Evolutionary conservation across 2,888 invertebrate genomes (phyloP), one percentile per base, ranked within the genome.

Genomic region (Tachina lurida): DNA sequence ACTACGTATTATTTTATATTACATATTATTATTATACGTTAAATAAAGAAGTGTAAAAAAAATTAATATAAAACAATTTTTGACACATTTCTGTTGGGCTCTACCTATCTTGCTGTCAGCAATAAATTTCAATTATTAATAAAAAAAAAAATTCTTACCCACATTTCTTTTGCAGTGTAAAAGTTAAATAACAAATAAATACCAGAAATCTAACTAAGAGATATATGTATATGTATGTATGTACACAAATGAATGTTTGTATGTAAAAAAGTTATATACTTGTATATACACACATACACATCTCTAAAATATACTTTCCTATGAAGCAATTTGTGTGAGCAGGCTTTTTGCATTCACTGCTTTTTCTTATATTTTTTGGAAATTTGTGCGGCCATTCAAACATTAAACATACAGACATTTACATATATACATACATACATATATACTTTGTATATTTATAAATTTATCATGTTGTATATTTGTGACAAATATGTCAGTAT

Each of bases 401-500:
- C 39, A 5, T 39, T 10, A 43, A 47, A 8, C 39, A 15, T 0
- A 17, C 7, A 62, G 0, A 1, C 3, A n/a, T 41, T 1, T 4
- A 31, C 31, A 31, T 31, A 31, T 3, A 31, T 4, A 31, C 31
- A 3, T 31, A n/a, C n/a, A 31, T 31, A 31, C 31, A n/a, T 43
- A 43, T 31, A 13, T 70, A 63, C 45, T 63, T 39, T 19, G 0
- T 41, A 22, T 49, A 45, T 63, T 22, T 54, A 41, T 45, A 45
- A 71, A 68, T 79, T 70, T 70, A 74, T 52, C 56, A 71, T 76
- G 54, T 56, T 83, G 65, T 56, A 83, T 73, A 79, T 86, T 87
- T 87, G 74, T 87, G 87, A 84, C 88, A 86, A 82, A 87, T 85
- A 87, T 87, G 87, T 87, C 87, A 87, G 70, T 86, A 88, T 87